phyloP scores from a whole-genome alignment of 1,140 invertebrate genomes.

The Aricia agestis region DNA sequence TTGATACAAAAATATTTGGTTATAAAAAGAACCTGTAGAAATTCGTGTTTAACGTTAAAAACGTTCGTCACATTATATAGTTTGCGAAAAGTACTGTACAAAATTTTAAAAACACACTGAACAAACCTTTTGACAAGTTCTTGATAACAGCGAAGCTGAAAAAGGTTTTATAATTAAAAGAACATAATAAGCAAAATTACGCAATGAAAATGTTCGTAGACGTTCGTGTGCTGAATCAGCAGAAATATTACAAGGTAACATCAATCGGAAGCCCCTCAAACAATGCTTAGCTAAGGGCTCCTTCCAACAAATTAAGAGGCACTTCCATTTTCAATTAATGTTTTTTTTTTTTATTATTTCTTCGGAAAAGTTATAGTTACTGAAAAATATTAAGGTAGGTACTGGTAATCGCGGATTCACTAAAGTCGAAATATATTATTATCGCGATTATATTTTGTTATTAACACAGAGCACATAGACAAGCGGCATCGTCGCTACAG shows the following conservation, averaged over 20 bases:
- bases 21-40: too few species aligned
- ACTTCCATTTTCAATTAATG: constrained; percentile 3
- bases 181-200: not conserved
- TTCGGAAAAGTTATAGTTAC: not conserved
- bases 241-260: constrained; percentile 29
- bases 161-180: not conserved
- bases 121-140: not conserved
- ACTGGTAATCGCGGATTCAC: too few species aligned
- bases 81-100: too few species aligned
- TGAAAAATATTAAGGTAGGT: too few species aligned
- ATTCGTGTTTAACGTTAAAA: too few species aligned
- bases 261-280: constrained; percentile 18
- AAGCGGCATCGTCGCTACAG: too few species aligned
- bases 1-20: too few species aligned
- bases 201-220: not conserved
- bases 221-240: constrained; percentile 23
- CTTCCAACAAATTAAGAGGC: constrained; percentile 3
- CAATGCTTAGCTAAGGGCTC: constrained; percentile 18
- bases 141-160: too few species aligned
- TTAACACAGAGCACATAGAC: too few species aligned
- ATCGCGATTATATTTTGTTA: too few species aligned
- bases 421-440: too few species aligned
- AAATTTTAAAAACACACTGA: not conserved
- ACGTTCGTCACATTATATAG: too few species aligned
- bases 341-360: not conserved